Conservation (phyloP, 2,113 vertebrate species). For the Herpailurus yagouaroundi region DNA sequence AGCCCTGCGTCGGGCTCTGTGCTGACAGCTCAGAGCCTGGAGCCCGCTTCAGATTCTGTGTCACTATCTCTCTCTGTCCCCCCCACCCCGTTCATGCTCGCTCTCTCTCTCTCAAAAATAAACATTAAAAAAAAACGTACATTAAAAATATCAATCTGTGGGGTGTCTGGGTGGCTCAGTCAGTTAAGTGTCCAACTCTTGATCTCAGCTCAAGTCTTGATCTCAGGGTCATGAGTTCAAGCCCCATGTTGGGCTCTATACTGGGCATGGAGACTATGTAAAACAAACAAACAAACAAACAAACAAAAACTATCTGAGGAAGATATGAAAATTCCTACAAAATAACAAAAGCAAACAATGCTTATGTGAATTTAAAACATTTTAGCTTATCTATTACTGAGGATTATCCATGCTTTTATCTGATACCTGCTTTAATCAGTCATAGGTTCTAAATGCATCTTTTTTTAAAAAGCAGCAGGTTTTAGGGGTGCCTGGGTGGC, state of each 20-base stretch:
- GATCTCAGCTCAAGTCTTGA: too few species aligned
- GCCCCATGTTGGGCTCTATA: too few species aligned
- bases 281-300: too few species aligned
- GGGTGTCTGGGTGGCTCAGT: too few species aligned
- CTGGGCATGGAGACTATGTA: too few species aligned
- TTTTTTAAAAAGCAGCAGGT: background rate
- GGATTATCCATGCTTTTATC: background rate
- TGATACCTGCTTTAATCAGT: background rate
- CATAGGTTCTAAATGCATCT: background rate
- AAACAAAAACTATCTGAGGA: background rate
- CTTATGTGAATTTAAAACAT: background rate
- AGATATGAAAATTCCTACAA: conserved; percentile 1
- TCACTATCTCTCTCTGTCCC: background rate
- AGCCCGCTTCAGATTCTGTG: background rate
- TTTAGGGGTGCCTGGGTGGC: background rate
- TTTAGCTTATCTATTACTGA: background rate
- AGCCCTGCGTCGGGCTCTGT: background rate
- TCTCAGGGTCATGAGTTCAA: too few species aligned
- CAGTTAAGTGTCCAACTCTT: too few species aligned
- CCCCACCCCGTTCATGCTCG: background rate
- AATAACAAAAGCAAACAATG: conserved; percentile 23
- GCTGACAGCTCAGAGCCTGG: too few species aligned
- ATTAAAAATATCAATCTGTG: too few species aligned
- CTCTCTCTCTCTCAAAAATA: background rate
- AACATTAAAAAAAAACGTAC: too few species aligned